Base-by-base conservation (phyloP, 37 sponge, comb jelly and placozoan species). In the Axinella damicornis region DNA sequence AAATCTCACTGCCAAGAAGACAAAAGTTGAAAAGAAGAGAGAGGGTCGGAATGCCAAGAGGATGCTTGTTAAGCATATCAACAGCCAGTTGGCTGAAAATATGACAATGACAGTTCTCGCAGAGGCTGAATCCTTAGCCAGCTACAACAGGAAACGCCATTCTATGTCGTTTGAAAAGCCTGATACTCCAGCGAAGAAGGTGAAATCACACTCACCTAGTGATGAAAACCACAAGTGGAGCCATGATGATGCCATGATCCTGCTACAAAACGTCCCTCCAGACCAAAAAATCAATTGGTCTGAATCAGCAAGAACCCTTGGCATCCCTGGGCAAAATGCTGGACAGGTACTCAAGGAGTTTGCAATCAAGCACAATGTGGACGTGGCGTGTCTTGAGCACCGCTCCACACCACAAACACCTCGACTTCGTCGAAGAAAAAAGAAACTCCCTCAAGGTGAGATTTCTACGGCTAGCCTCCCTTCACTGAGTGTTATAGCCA, bases 211-310 rank as follows among this genome's bases (percentile, higher is more conserved):
- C 25, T 73, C 74, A 25, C 74, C 74, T 25, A 73, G 25, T 24
- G 74, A 73, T 13, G 28, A 53, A 24, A 73, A 73, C 28, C 5
- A 54, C 13, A 54, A 55, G 5, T 73, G 55, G 74, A 57, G 53
- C 22, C 30, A 41, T 27, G 28, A 65, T 24, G 18, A 34, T 25
- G 80, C 53, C 6, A n/a, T 79, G 14, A 53, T 52, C 2, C 53
- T 40, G 4, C 18, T 79, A 66, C 24, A 65, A n/a, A 79, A 65
- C 24, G 24, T 79, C 19, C 30, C 40, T 66, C 27, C 66, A 65
- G 53, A 41, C 11, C 55, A 79, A 53, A 79, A 65, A 65, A 66
- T 66, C 5, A 65, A 65, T 33, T 79, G 80, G 69, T 46, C 67
- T 39, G 32, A 20, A n/a, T 36, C 66, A 24, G 80, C 80, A 27